Evolutionary conservation across 2,797 vertebrate species (phyloP), one percentile per base, ranked within the genome.

Genomic region (Monodelphis domestica): DNA sequence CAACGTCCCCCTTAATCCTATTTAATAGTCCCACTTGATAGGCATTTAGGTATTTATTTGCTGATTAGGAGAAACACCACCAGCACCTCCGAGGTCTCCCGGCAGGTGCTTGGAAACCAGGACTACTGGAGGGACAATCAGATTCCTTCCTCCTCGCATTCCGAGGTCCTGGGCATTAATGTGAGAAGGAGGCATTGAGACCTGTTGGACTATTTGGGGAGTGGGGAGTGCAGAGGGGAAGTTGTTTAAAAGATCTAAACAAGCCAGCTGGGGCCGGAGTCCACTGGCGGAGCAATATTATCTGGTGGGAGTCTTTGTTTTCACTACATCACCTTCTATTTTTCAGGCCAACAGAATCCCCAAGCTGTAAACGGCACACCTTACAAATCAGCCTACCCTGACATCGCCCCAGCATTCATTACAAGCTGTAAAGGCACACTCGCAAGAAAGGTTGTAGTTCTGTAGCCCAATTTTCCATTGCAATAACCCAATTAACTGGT

Each of bases 401-500:
- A 98, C 97, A 96, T 98, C 98, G 98, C 98, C 98, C 98, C 95
- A 96, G 97, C 96, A 88, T 98, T 98, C 98, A 98, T 98, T 98
- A 98, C 98, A 98, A 98, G 98, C 98, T 96, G 98, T 98, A 98
- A 98, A 98, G 98, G 98, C 98, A 97, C 95, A 94, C 98, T 94
- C 96, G 98, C 98, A 96, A 98, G 98, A 97, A 98, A 98, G 98
- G 98, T 97, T 98, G 98, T 98, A 98, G 98, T 98, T 98, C 98
- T 98, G 96, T 97, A 98, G 98, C 98, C 98, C 98, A 98, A 98
- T 99, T 99, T 99, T 98, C 98, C 98, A 98, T 98, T 96, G 98
- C 98, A 98, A 98, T 98, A 98, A 99, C 98, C 98, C 98, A 99
- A 99, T 99, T 99, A 98, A 98, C 98, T 98, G 98, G 98, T 98